Evolutionary conservation across 2,113 vertebrate species (phyloP), one percentile per base, ranked within the genome.

Genomic region (Oreochromis tanganicae): DNA sequence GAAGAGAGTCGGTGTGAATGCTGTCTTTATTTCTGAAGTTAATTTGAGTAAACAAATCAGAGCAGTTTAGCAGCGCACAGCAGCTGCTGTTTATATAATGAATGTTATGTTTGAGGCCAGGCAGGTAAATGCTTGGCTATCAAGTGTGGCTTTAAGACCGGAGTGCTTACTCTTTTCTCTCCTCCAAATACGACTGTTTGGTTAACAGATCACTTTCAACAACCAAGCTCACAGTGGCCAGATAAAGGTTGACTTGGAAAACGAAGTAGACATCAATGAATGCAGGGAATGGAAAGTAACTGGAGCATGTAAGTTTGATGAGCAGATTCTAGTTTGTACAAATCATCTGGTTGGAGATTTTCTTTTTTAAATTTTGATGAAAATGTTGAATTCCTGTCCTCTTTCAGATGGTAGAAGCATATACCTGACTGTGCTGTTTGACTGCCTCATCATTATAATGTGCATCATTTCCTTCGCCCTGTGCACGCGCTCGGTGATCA

Each of bases 201-300:
- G 9, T 81, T 43, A 36, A 89, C 93, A 99, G 99, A 98, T 99
- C 88, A 95, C 95, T 12, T 98, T 98, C 80, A 95, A 98, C 96
- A 99, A 99, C 94, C 96, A 96, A 91, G 98, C 95, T 78, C 98
- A 99, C 91, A 99, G 98, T 79, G 99, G 99, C 93, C 97, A 97
- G 94, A 98, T 99, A 87, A 97, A 97, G 94, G 96, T 99, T 61
- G 96, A 96, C 71, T 95, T 99, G 88, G 97, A 99, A 89, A 97
- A 96, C 0, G 96, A 98, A 24, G 97, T 98, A 87, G 95, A 97
- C 0, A 98, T 99, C 92, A 97, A 96, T 59, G 98, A 99, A 92
- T 99, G 99, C 94, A 97, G 94, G 95, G 97, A 98, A 85, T 98
- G 98, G 97, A 98, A 97, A 12, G 95, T 99, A 81, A 97, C 96